Base-by-base conservation (phyloP, 1,140 invertebrate species). In the Drosophila rhopaloa region DNA sequence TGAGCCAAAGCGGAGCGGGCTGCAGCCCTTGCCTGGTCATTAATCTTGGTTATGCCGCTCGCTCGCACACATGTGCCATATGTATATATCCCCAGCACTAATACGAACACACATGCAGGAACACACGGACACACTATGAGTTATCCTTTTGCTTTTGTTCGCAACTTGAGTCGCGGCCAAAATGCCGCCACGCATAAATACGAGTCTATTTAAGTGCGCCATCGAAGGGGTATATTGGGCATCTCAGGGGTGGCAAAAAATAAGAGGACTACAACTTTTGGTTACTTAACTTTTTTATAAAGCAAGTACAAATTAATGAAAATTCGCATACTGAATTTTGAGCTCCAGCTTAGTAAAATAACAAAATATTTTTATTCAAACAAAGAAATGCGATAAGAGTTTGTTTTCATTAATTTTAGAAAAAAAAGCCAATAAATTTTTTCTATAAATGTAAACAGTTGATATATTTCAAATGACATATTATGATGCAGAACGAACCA, bases 21-120 rank as follows among this genome's bases (percentile, higher is more conserved):
- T 82, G 70, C 68, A 85, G 76, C 79, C 85, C 82, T 84, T 90
- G 76, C 59, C 38, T 79, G 74, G 90, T 91, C 83, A 91, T 91
- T 91, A 91, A 91, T 91, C 89, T 91, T 91, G 85, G 89, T 91
- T 91, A 91, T 91, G 71, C 81, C 81, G 53, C 71, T 66, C 73
- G 76, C 70, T 82, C 72, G 66, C 77, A 53, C 67, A 72, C 57
- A 53, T 13, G 19, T 24, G 10, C 5, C 3, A 1, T 13, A 14
- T 37, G 13, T 37, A 14, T 37, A 19, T 37, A 35, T 19, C 14
- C 50, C 50, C 50, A 7, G 9, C 66, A 41, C 19, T 35, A 50
- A 16, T 46, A 70, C 46, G 37, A 37, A 46, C 32, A 37, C 51
- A 58, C 41, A n/a, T 27, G 46, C 43, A 41, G 24, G 24, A 24